A percentile compares a stretch with the other conserved stretches of the same genome.
Evolutionary conservation across 2,888 invertebrate species (phyloP).

Genomic region (Pollenia labialis): DNA sequence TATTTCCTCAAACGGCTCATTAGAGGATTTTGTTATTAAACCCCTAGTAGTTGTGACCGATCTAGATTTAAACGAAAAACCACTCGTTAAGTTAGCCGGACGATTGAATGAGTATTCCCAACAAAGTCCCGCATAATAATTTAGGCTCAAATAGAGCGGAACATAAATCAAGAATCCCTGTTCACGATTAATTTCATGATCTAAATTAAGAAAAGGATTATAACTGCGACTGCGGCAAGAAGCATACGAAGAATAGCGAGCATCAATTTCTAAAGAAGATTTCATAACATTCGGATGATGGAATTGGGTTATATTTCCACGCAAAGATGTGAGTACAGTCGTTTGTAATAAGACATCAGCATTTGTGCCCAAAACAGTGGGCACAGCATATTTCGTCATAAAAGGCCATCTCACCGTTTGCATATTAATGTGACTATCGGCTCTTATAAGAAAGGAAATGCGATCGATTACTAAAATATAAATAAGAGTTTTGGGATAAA

Average conservation of each 20-base stretch:
- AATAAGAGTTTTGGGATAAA: not conserved
- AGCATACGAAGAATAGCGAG: constrained; percentile 86
- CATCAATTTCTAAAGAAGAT: constrained; percentile 87
- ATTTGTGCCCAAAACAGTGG: constrained; percentile 86
- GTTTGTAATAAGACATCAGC: constrained; percentile 85
- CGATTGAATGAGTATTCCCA: constrained; percentile 82
- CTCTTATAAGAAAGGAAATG: constrained; percentile 85
- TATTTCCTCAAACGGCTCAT: constrained; percentile 80
- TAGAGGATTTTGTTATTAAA: constrained; percentile 80
- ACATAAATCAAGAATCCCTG: constrained; percentile 88
- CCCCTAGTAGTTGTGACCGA: constrained; percentile 83
- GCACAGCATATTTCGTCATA: constrained; percentile 85
- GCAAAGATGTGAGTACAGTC: constrained; percentile 86
- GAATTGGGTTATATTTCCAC: constrained; percentile 89
- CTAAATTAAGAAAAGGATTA: constrained; percentile 87
- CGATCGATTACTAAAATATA: constrained; percentile 85
- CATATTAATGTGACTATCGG: constrained; percentile 87
- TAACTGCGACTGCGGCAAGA: constrained; percentile 85
- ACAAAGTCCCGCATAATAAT: constrained; percentile 80
- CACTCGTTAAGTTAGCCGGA: constrained; percentile 83
- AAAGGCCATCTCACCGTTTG: constrained; percentile 86
- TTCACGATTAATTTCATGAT: constrained; percentile 88
- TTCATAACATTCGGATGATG: constrained; percentile 85
- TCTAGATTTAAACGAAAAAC: constrained; percentile 83
- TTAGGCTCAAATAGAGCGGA: constrained; percentile 85